These are phyloP conservation scores for Etheostoma perlongum DNA, from an alignment of 2,797 vertebrate genomes.

Conservation along the genomic window DNA sequence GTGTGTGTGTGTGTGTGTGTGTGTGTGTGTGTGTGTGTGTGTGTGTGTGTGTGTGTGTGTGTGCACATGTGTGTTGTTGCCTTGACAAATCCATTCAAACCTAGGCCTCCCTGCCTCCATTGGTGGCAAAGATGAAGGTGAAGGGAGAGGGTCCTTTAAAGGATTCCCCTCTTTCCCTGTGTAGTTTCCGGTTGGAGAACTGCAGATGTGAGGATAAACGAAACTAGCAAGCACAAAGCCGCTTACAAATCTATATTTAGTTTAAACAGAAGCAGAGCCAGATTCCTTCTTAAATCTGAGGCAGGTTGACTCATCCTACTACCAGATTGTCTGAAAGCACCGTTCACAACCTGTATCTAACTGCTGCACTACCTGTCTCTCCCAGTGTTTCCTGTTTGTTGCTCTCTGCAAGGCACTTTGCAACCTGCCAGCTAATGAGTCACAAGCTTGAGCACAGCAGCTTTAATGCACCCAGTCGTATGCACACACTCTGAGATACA, in stretches of 20 bases:
- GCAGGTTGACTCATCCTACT: slow-evolving; percentile 51
- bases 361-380: slow-evolving; percentile 52
- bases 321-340: slow-evolving; percentile 48
- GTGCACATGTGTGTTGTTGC: slow-evolving; percentile 81
- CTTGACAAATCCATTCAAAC: slow-evolving; percentile 99
- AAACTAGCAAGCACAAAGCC: neutral
- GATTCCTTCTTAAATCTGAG: slow-evolving; percentile 21
- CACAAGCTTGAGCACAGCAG: slow-evolving; percentile 29
- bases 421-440: slow-evolving; percentile 59
- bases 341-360: slow-evolving; percentile 43
- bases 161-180: slow-evolving; percentile 85
- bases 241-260: slow-evolving; percentile 34
- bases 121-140: slow-evolving; percentile 85
- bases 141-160: slow-evolving; percentile 91
- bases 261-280: slow-evolving; percentile 27
- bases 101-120: slow-evolving; percentile 90
- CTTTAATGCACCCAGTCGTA: slow-evolving; percentile 30
- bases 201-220: slow-evolving; percentile 4
- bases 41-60: slow-evolving; percentile 11
- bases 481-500: slow-evolving; percentile 17
- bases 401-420: slow-evolving; percentile 47
- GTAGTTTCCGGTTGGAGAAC: neutral
- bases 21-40: neutral
- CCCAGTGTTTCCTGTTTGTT: slow-evolving; percentile 50
- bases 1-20: slow-evolving; percentile 38